Conservation (phyloP, 1,140 invertebrate species). For the Luehdorfia chinensis region DNA sequence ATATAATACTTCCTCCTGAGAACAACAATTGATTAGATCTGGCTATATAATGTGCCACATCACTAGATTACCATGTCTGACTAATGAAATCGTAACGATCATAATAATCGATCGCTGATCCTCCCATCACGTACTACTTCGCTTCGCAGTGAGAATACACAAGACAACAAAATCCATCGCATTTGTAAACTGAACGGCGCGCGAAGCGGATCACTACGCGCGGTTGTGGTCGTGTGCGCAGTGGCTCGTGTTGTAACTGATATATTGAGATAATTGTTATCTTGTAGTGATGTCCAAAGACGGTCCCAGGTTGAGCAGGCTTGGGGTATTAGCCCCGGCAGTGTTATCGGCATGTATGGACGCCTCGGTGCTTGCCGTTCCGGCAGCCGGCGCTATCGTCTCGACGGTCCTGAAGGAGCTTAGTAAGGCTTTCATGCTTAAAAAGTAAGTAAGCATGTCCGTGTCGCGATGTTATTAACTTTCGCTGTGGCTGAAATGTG, state of each 20-base stretch:
- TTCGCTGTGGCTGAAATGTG: too few relatives aligned
- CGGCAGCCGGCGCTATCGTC: constrained; percentile 78
- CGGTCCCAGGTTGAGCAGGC: constrained; percentile 43
- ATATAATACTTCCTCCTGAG: too few relatives aligned
- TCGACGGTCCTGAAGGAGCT: constrained; percentile 76
- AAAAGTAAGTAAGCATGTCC: constrained; percentile 66
- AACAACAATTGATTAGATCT: too few relatives aligned
- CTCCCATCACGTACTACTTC: background rate
- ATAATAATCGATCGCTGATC: background rate
- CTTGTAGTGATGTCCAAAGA: constrained; percentile 54
- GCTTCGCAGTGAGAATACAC: background rate
- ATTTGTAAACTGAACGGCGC: constrained; percentile 31
- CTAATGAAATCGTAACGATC: too few relatives aligned
- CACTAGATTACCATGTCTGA: too few relatives aligned
- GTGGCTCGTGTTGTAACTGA: constrained; percentile 17
- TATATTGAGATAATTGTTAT: constrained; percentile 5
- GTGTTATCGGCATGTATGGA: constrained; percentile 68
- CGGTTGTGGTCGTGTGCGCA: constrained; percentile 56
- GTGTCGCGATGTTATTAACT: too few relatives aligned
- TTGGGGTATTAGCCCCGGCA: constrained; percentile 62
- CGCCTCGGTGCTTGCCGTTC: constrained; percentile 76
- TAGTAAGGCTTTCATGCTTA: constrained; percentile 70
- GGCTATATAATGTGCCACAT: constrained; percentile 18
- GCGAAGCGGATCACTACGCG: constrained; percentile 56
- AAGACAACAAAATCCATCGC: background rate